Percentiles rank a stretch among this genome's conserved stretches.
Conservation (phyloP, 1,140 invertebrate species). For the Chrysomallon squamiferum region DNA sequence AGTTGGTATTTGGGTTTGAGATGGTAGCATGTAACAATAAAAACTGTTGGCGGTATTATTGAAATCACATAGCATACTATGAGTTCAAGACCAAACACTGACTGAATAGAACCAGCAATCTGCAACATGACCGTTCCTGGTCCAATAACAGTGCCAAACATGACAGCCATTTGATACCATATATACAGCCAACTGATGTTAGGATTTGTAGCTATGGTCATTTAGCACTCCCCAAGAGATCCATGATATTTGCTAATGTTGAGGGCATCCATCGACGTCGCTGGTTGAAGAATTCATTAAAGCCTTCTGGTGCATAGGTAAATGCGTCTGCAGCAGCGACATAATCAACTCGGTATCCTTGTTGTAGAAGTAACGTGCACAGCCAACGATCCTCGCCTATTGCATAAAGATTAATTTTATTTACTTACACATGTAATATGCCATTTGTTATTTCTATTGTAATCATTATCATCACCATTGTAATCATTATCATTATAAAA, state of each 20-base stretch:
- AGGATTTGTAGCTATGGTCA: constrained; percentile 92
- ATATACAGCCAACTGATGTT: constrained; percentile 97
- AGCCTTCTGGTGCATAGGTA: constrained; percentile 86
- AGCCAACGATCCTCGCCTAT: constrained; percentile 76
- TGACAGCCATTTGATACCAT: constrained; percentile 84
- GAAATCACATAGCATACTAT: background rate
- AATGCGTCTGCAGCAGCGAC: constrained; percentile 98
- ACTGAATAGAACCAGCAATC: constrained; percentile 33
- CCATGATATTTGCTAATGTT: constrained; percentile 73
- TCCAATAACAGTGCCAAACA: constrained; percentile 78
- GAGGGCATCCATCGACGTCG: constrained; percentile 72
- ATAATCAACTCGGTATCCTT: constrained; percentile 98
- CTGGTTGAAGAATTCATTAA: constrained; percentile 71
- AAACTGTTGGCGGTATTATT: background rate
- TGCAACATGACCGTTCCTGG: constrained; percentile 72
- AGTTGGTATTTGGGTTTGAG: background rate
- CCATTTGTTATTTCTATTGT: too few relatives aligned
- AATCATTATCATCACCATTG: too few relatives aligned
- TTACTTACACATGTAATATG: too few relatives aligned
- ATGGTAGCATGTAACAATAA: background rate
- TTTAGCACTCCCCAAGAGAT: constrained; percentile 61
- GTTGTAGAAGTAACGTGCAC: constrained; percentile 90
- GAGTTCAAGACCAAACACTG: background rate
- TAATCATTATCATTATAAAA: too few relatives aligned
- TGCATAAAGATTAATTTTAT: too few relatives aligned